These are phyloP conservation scores for Grallaria varia DNA, from an alignment of 2,113 vertebrate genomes.

Conservation along the genomic window DNA sequence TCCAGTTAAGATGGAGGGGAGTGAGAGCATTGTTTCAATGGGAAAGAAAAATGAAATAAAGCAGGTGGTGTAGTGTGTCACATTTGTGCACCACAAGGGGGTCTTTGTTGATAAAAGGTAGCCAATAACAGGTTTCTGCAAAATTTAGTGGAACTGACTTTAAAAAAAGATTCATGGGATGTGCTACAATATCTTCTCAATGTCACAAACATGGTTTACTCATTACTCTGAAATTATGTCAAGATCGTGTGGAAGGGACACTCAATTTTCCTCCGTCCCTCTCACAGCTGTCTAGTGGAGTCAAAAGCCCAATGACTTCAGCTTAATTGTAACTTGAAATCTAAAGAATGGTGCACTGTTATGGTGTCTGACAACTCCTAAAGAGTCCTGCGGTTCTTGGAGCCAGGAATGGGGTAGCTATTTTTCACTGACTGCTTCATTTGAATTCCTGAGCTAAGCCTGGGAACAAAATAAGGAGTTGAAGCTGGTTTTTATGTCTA, in stretches of 20 bases:
- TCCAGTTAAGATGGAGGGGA: not conserved
- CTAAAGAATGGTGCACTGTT: not conserved
- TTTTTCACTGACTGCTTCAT: not conserved
- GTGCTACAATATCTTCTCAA: not conserved
- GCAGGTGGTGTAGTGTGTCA: not conserved
- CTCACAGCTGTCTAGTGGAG: not conserved
- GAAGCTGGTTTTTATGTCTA: constrained; percentile 28
- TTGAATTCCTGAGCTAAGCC: not conserved
- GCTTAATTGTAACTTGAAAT: not conserved
- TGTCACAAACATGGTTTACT: not conserved
- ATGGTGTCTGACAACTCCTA: not conserved
- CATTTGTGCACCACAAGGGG: not conserved
- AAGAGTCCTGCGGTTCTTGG: not conserved
- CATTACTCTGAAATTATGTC: not conserved
- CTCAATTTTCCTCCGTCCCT: not conserved
- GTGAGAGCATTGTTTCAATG: not conserved
- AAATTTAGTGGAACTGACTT: not conserved
- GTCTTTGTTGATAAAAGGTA: not conserved
- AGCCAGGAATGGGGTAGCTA: not conserved
- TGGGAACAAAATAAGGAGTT: not conserved
- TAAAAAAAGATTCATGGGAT: not conserved
- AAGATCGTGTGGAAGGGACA: not conserved
- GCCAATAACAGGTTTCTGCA: not conserved
- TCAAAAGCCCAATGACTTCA: not conserved
- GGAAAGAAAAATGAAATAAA: not conserved